These are phyloP conservation scores for Mylabris phalerata DNA, from an alignment of 1,140 invertebrate species.

Conservation along the genomic window DNA sequence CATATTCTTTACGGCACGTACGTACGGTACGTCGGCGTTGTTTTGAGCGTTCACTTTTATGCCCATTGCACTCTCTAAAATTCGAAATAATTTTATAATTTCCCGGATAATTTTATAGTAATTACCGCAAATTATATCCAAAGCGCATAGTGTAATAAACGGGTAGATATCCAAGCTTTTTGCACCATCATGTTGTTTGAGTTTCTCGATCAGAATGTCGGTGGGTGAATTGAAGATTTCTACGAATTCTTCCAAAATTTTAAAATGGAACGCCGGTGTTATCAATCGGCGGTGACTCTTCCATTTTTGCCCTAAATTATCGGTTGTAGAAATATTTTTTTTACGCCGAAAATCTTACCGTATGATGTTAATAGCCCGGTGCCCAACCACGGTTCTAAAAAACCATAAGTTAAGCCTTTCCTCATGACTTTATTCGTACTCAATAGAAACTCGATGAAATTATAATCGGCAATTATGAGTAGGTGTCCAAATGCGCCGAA, in stretches of 20 bases:
- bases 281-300: slow-evolving; percentile 58
- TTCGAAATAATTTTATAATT: background rate
- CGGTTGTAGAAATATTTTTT: too few relatives aligned
- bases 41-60: slow-evolving; percentile 59
- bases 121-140: slow-evolving; percentile 62
- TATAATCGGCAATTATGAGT: slow-evolving; percentile 18
- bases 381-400: slow-evolving; percentile 68
- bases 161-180: slow-evolving; percentile 56
- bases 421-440: slow-evolving; percentile 62
- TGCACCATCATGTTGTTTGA: slow-evolving; percentile 46
- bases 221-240: slow-evolving; percentile 63
- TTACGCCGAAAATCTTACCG: slow-evolving; percentile 34
- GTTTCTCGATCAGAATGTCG: slow-evolving; percentile 49
- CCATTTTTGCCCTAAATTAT: slow-evolving; percentile 48
- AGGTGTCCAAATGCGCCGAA: background rate
- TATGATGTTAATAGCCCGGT: slow-evolving; percentile 65
- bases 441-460: slow-evolving; percentile 48
- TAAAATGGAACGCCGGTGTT: slow-evolving; percentile 80
- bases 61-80: slow-evolving; percentile 63
- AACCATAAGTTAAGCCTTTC: slow-evolving; percentile 66
- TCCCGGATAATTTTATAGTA: too few relatives aligned
- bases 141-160: slow-evolving; percentile 56
- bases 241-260: slow-evolving; percentile 68
- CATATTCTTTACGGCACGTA: slow-evolving; percentile 57
- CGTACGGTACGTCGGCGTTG: slow-evolving; percentile 64